Percentiles rank a stretch among this genome's conserved stretches.
Evolutionary conservation across 2,113 vertebrate species (phyloP).

Genomic region (Sisor rabdophorus): DNA sequence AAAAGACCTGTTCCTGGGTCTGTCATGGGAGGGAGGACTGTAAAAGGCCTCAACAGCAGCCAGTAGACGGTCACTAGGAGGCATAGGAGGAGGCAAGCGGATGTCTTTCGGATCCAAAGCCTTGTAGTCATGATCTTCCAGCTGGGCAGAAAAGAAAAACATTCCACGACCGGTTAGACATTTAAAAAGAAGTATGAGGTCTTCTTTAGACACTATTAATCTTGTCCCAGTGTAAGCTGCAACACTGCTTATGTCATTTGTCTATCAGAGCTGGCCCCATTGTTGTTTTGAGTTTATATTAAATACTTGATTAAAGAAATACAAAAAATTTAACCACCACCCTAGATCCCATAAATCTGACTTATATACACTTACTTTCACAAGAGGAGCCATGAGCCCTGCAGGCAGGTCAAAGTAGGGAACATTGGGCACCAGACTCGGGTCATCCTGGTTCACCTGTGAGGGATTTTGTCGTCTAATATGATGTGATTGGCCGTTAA

Average conservation of each 20-base stretch:
- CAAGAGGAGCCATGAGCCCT: conserved; percentile 92
- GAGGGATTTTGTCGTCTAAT: conserved; percentile 85
- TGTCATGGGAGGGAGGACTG: conserved; percentile 94
- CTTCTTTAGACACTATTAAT: too few relatives aligned
- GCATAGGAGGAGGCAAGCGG: conserved; percentile 94
- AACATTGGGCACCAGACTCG: conserved; percentile 93
- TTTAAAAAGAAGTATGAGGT: too few relatives aligned
- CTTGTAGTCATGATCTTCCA: conserved; percentile 96
- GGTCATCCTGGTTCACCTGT: conserved; percentile 86
- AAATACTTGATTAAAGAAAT: too few relatives aligned
- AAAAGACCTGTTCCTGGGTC: conserved; percentile 96
- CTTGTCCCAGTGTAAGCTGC: too few relatives aligned
- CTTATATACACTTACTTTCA: conserved; percentile 84
- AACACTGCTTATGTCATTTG: too few relatives aligned
- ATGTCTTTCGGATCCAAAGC: conserved; percentile 96
- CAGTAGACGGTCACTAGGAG: conserved; percentile 90
- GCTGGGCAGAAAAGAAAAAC: conserved; percentile 62
- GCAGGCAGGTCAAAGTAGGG: conserved; percentile 98
- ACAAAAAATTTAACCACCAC: too few relatives aligned
- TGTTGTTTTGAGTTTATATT: too few relatives aligned
- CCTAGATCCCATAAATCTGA: background rate
- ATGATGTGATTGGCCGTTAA: conserved; percentile 94
- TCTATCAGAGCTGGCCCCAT: too few relatives aligned
- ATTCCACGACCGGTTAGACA: background rate
- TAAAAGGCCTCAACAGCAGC: conserved; percentile 97